Conservation (phyloP, 53 echinoderm and acorn worm species). For the Mesocentrotus franciscanus region DNA sequence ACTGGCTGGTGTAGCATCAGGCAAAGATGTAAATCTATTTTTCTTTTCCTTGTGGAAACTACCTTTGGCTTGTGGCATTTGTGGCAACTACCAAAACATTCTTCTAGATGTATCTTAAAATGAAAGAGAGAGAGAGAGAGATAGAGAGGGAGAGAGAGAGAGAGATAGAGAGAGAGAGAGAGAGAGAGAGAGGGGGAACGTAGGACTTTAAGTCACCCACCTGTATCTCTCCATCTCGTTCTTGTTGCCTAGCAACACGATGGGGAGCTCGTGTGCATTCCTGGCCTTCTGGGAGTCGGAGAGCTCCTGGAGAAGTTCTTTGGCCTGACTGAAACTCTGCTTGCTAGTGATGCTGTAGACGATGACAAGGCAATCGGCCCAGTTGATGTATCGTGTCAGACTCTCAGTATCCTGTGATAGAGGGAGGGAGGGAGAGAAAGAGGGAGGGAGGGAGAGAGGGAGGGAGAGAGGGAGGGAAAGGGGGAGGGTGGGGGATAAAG, state of each 20-base stretch:
- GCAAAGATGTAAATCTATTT: neutral
- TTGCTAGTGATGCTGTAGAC: constrained; percentile 96
- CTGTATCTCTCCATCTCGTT: constrained; percentile 98
- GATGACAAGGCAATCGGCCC: constrained; percentile 90
- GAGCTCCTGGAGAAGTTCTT: constrained; percentile 88
- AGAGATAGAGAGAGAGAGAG: neutral
- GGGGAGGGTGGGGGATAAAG: neutral
- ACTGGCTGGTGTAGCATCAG: neutral
- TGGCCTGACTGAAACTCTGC: constrained; percentile 91
- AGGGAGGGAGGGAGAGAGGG: neutral
- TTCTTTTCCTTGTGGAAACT: too few relatives aligned
- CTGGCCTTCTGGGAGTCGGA: constrained; percentile 90
- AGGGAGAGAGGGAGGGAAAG: neutral
- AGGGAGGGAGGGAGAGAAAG: neutral
- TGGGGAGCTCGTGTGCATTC: constrained; percentile 86
- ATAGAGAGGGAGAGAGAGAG: too few relatives aligned
- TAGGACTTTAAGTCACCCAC: constrained; percentile 57
- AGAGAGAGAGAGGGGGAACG: too few relatives aligned
- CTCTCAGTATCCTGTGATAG: constrained; percentile 84
- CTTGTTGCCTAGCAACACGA: constrained; percentile 94
- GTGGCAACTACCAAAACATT: too few relatives aligned
- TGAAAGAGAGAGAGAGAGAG: neutral
- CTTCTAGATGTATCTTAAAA: too few relatives aligned
- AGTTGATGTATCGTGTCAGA: constrained; percentile 86
- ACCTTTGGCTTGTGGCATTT: too few relatives aligned